These are phyloP conservation scores for Halictus rubicundus DNA, from an alignment of 1,140 invertebrate species.

Conservation along the genomic window DNA sequence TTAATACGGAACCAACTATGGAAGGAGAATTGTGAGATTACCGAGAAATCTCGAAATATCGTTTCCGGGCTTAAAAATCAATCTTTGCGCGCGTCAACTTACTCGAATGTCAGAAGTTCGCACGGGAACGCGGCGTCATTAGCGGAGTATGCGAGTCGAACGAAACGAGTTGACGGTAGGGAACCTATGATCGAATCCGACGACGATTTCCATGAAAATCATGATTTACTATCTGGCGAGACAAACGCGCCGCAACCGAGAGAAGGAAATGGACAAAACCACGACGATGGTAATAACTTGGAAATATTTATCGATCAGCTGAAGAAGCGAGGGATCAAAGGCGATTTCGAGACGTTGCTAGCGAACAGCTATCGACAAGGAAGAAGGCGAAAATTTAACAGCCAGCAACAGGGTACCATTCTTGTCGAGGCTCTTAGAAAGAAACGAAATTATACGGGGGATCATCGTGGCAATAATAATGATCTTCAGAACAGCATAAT, in stretches of 20 bases:
- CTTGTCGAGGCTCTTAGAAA: conserved; percentile 86
- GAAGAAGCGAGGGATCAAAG: conserved; percentile 55
- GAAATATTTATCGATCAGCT: conserved; percentile 70
- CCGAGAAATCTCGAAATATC: neutral
- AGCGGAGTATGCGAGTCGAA: neutral
- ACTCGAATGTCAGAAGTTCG: too few species aligned
- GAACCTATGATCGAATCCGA: neutral
- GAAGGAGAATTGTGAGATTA: neutral
- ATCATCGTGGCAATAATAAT: conserved; percentile 75
- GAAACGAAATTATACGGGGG: conserved; percentile 80
- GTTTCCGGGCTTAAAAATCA: neutral
- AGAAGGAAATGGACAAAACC: neutral
- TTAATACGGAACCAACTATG: neutral
- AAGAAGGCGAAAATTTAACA: conserved; percentile 82
- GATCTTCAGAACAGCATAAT: conserved; percentile 87
- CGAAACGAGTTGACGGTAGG: neutral
- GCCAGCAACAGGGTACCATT: conserved; percentile 87
- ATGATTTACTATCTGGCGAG: neutral
- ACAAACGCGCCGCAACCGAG: neutral
- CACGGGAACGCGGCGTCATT: too few species aligned
- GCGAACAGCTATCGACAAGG: conserved; percentile 67
- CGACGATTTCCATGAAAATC: neutral
- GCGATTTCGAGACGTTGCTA: conserved; percentile 59
- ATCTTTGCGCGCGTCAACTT: neutral
- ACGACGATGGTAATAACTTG: conserved; percentile 45